phyloP scores from a whole-genome alignment of 2,888 invertebrate genomes.

The Linnaemya tessellans region DNA sequence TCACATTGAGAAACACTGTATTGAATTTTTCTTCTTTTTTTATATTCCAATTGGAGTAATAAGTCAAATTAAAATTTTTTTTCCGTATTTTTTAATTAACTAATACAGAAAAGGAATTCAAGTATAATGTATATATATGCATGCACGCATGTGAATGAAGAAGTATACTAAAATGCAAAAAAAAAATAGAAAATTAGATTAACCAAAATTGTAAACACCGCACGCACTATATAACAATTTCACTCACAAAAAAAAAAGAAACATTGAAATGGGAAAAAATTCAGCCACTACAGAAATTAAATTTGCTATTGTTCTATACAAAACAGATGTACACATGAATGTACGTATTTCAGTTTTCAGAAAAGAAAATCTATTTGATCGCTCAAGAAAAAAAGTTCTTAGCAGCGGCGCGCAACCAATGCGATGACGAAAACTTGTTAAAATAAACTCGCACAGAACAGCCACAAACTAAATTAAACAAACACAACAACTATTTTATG shows the following conservation, averaged over 20 bases:
- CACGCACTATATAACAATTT: conserved; percentile 48
- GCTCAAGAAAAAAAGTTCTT: conserved; percentile 33
- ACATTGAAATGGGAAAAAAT: conserved; percentile 1
- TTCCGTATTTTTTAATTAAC: not conserved
- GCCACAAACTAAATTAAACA: conserved; percentile 15
- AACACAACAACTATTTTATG: conserved; percentile 47
- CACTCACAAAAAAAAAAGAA: not conserved
- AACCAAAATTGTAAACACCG: conserved; percentile 20
- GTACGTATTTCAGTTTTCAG: conserved; percentile 10
- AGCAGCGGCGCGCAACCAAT: conserved; percentile 49
- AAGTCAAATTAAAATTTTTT: not conserved
- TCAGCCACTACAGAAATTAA: conserved; percentile 18
- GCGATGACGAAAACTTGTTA: conserved; percentile 62
- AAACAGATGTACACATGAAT: too few species aligned
- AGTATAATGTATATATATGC: not conserved
- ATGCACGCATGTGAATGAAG: not conserved
- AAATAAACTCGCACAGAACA: conserved; percentile 40
- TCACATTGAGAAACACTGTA: conserved; percentile 11
- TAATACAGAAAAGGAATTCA: conserved; percentile 30
- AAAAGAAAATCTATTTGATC: conserved; percentile 10
- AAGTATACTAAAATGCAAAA: conserved; percentile 23
- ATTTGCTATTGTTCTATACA: conserved; percentile 9
- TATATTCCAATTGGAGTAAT: conserved; percentile 22
- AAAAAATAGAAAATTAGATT: conserved; percentile 37
- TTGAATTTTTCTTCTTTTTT: not conserved